phyloP scores from a whole-genome alignment of 2,888 invertebrate species.

The Epistrophe eligans region DNA sequence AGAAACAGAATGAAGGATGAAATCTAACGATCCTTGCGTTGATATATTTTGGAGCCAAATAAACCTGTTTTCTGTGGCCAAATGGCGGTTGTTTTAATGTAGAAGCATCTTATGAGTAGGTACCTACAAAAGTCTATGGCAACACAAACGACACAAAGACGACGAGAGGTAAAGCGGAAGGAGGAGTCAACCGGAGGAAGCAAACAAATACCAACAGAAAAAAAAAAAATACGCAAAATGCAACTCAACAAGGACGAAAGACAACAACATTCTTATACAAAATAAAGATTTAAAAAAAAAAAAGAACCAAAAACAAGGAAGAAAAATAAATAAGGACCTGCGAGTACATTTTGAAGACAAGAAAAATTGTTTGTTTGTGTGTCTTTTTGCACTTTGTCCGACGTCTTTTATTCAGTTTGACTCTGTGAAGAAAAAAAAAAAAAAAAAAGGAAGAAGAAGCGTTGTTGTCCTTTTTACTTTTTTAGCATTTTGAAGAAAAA shows the following conservation, averaged over 20 bases:
- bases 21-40: slow-evolving; percentile 66
- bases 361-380: slow-evolving; percentile 57
- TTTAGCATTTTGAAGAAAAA: not conserved
- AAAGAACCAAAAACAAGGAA: slow-evolving; percentile 3
- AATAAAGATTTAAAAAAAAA: slow-evolving; percentile 44
- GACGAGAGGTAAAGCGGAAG: slow-evolving; percentile 35
- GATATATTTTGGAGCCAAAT: slow-evolving; percentile 66
- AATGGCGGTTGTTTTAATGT: slow-evolving; percentile 57
- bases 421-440: not conserved
- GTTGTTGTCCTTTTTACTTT: slow-evolving; percentile 52
- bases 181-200: slow-evolving; percentile 49
- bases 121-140: slow-evolving; percentile 26
- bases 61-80: slow-evolving; percentile 68
- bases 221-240: slow-evolving; percentile 26
- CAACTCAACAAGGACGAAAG: slow-evolving; percentile 42
- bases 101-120: slow-evolving; percentile 35
- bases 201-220: slow-evolving; percentile 4
- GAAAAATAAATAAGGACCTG: slow-evolving; percentile 58
- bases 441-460: too few species aligned
- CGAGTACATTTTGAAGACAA: slow-evolving; percentile 49
- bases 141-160: slow-evolving; percentile 9
- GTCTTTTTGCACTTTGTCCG: slow-evolving; percentile 56
- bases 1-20: slow-evolving; percentile 55
- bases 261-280: slow-evolving; percentile 43
- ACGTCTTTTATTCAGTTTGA: slow-evolving; percentile 49